These are phyloP conservation scores for Drosophila takahashii DNA, from an alignment of 1,140 invertebrate species.

Conservation along the genomic window DNA sequence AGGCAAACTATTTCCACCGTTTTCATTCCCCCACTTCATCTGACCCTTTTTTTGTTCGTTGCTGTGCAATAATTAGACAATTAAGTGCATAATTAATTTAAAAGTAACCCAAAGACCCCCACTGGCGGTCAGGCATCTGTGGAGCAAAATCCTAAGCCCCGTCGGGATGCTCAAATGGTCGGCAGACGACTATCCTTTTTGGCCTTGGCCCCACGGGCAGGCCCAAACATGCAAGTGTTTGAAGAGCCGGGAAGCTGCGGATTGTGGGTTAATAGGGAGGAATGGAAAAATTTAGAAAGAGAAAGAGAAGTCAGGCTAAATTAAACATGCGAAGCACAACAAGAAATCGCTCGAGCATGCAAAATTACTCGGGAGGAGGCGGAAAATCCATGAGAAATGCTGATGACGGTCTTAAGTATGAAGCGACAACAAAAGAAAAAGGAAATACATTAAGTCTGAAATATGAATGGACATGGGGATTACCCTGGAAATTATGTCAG, in stretches of 20 bases:
- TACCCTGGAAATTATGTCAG: slow-evolving; percentile 22
- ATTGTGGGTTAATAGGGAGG: not conserved
- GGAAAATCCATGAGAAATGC: slow-evolving; percentile 60
- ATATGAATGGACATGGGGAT: not conserved
- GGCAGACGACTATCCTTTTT: slow-evolving; percentile 35
- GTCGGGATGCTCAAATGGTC: slow-evolving; percentile 4
- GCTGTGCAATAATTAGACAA: slow-evolving; percentile 68
- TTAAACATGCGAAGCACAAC: slow-evolving; percentile 73
- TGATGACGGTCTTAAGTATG: slow-evolving; percentile 71
- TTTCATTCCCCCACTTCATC: not conserved
- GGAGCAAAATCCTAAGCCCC: slow-evolving; percentile 11
- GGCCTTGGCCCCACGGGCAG: slow-evolving; percentile 32
- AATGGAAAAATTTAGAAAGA: not conserved
- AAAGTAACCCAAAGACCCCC: slow-evolving; percentile 44
- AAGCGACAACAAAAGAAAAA: slow-evolving; percentile 39
- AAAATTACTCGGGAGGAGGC: slow-evolving; percentile 42
- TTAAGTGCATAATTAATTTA: slow-evolving; percentile 79
- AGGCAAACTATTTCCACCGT: slow-evolving; percentile 24
- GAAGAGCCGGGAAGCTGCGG: slow-evolving; percentile 25
- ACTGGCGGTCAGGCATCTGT: slow-evolving; percentile 5
- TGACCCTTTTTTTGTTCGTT: slow-evolving; percentile 16
- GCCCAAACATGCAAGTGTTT: slow-evolving; percentile 40
- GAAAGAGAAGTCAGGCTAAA: slow-evolving; percentile 34
- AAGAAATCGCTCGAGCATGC: slow-evolving; percentile 63
- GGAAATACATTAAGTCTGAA: slow-evolving; percentile 26